Percentiles rank a stretch among this genome's conserved stretches.
Conservation (phyloP, 1,140 invertebrate genomes). For the Drosophila rufa region DNA sequence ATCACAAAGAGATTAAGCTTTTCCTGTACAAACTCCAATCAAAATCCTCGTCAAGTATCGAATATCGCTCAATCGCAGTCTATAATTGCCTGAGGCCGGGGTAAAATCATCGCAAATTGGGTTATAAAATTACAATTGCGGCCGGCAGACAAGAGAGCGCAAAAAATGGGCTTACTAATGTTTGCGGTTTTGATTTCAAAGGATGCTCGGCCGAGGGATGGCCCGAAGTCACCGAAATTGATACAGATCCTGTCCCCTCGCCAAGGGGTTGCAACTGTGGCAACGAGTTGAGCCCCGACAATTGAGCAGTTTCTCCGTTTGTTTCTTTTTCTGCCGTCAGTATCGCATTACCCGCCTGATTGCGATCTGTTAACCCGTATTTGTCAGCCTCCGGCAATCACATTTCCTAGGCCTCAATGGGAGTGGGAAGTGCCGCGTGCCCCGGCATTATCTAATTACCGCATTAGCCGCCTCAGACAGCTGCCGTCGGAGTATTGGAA, state of each 20-base stretch:
- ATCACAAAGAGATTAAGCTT: not conserved
- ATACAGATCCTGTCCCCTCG: slow-evolving; percentile 47
- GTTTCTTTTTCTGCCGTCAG: slow-evolving; percentile 26
- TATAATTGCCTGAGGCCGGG: slow-evolving; percentile 39
- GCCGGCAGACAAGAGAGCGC: slow-evolving; percentile 49
- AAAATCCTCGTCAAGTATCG: slow-evolving; percentile 44
- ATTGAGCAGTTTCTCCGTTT: slow-evolving; percentile 33
- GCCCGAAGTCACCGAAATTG: slow-evolving; percentile 61
- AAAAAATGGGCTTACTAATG: slow-evolving; percentile 72
- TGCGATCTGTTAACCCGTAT: slow-evolving; percentile 70
- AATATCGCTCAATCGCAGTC: slow-evolving; percentile 19
- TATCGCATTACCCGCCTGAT: slow-evolving; percentile 71
- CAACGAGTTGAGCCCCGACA: slow-evolving; percentile 42
- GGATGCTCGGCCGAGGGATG: slow-evolving; percentile 69
- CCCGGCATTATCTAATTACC: slow-evolving; percentile 78
- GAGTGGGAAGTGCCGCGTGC: slow-evolving; percentile 58
- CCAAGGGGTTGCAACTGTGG: slow-evolving; percentile 67
- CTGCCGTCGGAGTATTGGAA: slow-evolving; percentile 44
- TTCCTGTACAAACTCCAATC: slow-evolving; percentile 16
- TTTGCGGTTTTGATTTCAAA: slow-evolving; percentile 73
- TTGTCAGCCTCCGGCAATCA: slow-evolving; percentile 36
- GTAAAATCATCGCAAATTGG: slow-evolving; percentile 67
- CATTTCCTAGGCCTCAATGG: slow-evolving; percentile 1
- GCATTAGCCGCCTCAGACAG: slow-evolving; percentile 66
- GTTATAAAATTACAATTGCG: slow-evolving; percentile 80